These are phyloP conservation scores for Machaerirhynchus nigripectus DNA, from an alignment of 2,113 vertebrate species.

Conservation along the genomic window DNA sequence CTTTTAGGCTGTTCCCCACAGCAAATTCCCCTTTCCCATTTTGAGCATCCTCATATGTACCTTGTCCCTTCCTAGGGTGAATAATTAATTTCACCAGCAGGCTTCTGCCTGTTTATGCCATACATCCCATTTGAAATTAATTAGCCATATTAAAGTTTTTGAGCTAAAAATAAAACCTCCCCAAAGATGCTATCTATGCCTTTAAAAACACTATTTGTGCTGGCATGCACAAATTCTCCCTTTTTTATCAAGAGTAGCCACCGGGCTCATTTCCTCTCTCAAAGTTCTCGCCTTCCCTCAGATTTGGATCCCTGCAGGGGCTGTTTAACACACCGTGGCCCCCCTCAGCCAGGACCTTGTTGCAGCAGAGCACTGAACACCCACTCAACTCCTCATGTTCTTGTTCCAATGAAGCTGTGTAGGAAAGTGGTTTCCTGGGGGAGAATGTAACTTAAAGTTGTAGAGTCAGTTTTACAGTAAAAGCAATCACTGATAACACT, in stretches of 20 bases:
- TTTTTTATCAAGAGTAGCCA: neutral
- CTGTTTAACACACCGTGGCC: neutral
- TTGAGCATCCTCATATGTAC: neutral
- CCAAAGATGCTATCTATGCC: neutral
- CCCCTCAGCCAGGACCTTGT: neutral
- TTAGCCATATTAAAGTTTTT: neutral
- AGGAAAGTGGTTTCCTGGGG: neutral
- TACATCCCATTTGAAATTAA: slow-evolving; percentile 18
- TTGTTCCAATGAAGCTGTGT: neutral
- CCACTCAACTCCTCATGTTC: neutral
- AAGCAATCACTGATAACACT: neutral
- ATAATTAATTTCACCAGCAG: slow-evolving; percentile 51
- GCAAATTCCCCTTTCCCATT: neutral
- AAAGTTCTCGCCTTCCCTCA: neutral
- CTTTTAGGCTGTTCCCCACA: neutral
- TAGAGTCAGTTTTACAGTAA: neutral
- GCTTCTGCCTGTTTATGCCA: slow-evolving; percentile 20
- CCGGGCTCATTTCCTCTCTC: neutral
- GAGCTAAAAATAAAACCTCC: slow-evolving; percentile 39
- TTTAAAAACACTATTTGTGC: slow-evolving; percentile 19
- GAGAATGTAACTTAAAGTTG: neutral
- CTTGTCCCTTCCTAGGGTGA: slow-evolving; percentile 23
- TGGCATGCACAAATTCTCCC: neutral
- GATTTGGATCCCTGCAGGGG: neutral
- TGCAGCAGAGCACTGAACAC: neutral